These are phyloP conservation scores for Hydractinia echinata DNA, from an alignment of 30 jellyfish, hydroid and myxozoan genomes.

Conservation along the genomic window DNA sequence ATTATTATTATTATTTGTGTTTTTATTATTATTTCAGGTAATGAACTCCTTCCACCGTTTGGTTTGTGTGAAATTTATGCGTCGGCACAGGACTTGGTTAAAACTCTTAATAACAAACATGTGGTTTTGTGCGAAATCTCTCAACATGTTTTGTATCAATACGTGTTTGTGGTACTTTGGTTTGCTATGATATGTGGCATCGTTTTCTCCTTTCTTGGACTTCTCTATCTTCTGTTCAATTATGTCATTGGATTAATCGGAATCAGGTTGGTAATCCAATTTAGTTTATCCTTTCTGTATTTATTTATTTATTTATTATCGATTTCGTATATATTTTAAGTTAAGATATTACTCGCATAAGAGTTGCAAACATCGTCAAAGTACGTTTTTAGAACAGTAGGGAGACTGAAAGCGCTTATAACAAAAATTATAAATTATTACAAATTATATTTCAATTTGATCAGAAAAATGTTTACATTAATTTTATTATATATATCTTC, in stretches of 20 bases:
- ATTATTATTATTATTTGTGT: background rate
- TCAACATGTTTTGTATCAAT: slow-evolving; percentile 26
- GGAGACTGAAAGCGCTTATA: too few species aligned
- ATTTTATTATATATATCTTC: too few species aligned
- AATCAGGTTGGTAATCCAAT: slow-evolving; percentile 22
- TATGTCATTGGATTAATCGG: slow-evolving; percentile 24
- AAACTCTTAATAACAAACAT: slow-evolving; percentile 3
- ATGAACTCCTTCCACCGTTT: slow-evolving; percentile 34
- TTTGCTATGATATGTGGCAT: slow-evolving; percentile 6
- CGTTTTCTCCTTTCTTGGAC: slow-evolving; percentile 8
- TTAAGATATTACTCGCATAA: too few species aligned
- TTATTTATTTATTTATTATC: too few species aligned
- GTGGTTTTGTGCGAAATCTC: slow-evolving; percentile 27
- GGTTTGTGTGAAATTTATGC: slow-evolving; percentile 29
- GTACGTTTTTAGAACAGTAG: too few species aligned
- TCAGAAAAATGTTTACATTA: too few species aligned
- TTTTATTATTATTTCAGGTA: background rate
- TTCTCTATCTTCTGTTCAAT: background rate
- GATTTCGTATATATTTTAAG: too few species aligned
- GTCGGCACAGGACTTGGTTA: background rate
- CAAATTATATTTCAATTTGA: too few species aligned
- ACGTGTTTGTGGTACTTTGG: slow-evolving; percentile 23
- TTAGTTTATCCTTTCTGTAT: background rate
- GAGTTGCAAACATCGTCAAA: too few species aligned
- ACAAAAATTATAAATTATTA: too few species aligned